Evolutionary conservation across 2,888 invertebrate genomes (phyloP), one percentile per base, ranked within the genome.

Genomic region (Eucera pruinosa): DNA sequence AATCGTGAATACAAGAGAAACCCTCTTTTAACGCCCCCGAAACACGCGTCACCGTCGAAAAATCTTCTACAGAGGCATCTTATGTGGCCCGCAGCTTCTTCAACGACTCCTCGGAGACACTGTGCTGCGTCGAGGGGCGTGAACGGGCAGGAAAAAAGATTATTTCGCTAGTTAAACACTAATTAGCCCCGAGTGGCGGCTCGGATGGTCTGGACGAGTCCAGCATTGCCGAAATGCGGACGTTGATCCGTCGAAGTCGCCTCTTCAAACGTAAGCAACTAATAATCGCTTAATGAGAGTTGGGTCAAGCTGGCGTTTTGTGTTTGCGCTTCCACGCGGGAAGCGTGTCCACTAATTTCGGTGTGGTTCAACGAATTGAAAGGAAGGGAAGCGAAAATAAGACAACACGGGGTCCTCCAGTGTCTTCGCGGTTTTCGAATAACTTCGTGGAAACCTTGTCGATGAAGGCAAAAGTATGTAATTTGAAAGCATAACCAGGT

Each of bases 81-180:
- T n/a, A n/a, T n/a, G 7, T 30, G 23, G n/a, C 41, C 25, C 58
- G 47, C 23, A 48, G 67, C 43, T 36, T 71, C 77, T 61, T 71
- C 47, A n/a, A 50, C 54, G 65, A 68, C 62, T 48, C 72, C 72
- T 27, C 54, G 68, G 78, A 73, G 64, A 57, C 72, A 45, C 75
- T 47, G 66, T 52, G 70, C 45, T 18, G 43, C 43, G 45, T 39
- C 68, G 55, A 72, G 80, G 80, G 82, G 86, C 86, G 86, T 86
- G 64, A 55, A 78, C 81, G 69, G 36, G 25, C 65, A 23, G 36
- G 52, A 75, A 71, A 72, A 73, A 77, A 70, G 83, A 83, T 82
- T 80, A 80, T 79, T 82, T 86, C 80, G 78, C 81, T 86, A 78
- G 78, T 86, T 80, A 82, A 84, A 86, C 78, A 75, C 69, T 84